Evolutionary conservation across 2,888 invertebrate species (phyloP).

Genomic region (Tricholauxania praeusta): DNA sequence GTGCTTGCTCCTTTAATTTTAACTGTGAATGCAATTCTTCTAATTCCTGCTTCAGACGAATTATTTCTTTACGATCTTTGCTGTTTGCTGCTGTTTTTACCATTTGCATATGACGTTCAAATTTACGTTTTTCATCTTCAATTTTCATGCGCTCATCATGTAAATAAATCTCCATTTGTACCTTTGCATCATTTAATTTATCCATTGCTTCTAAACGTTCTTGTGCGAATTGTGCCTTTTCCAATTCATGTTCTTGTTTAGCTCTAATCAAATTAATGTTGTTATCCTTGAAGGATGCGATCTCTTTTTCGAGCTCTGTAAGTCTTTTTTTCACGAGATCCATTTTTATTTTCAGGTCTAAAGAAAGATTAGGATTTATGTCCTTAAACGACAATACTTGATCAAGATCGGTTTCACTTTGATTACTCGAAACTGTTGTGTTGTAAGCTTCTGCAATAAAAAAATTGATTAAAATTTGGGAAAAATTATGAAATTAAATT

Average conservation of each 20-base stretch:
- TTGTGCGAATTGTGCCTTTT: slow-evolving; percentile 73
- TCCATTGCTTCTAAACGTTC: slow-evolving; percentile 73
- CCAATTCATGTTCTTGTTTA: slow-evolving; percentile 74
- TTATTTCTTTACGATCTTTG: slow-evolving; percentile 79
- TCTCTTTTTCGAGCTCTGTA: slow-evolving; percentile 76
- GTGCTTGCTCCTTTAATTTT: slow-evolving; percentile 79
- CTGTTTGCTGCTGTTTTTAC: slow-evolving; percentile 74
- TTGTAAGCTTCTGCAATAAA: slow-evolving; percentile 13
- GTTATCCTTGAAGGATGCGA: slow-evolving; percentile 71
- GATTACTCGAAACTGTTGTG: neutral
- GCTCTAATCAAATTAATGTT: slow-evolving; percentile 70
- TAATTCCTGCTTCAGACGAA: slow-evolving; percentile 75
- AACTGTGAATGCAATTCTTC: slow-evolving; percentile 76
- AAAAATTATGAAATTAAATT: neutral
- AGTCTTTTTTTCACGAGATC: slow-evolving; percentile 70
- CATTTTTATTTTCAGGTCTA: slow-evolving; percentile 55
- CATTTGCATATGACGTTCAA: slow-evolving; percentile 77
- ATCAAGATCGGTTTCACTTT: neutral
- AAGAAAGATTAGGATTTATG: slow-evolving; percentile 36
- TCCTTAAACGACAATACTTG: neutral
- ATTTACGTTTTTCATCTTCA: slow-evolving; percentile 74
- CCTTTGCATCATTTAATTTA: slow-evolving; percentile 75
- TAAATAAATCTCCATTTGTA: slow-evolving; percentile 74
- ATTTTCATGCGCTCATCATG: slow-evolving; percentile 79
- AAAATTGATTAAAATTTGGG: neutral